Evolutionary conservation across 2,113 vertebrate species (phyloP).

Genomic region (Phalacrocorax brasilianus): DNA sequence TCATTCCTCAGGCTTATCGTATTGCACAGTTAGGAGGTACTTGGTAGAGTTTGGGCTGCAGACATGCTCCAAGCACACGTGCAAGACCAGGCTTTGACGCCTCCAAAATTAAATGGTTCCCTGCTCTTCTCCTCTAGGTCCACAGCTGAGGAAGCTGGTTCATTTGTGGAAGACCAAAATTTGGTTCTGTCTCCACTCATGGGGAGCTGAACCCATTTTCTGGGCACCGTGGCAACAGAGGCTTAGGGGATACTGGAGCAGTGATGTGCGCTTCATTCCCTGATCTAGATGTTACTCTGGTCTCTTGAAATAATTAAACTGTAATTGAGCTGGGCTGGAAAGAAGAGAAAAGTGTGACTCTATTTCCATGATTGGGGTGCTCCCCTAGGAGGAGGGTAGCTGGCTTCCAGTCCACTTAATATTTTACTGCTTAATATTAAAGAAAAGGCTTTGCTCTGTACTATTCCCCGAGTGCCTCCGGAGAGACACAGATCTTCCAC

Average conservation of each 20-base stretch:
- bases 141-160: background rate
- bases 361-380: background rate
- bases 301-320: background rate
- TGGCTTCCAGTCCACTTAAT: background rate
- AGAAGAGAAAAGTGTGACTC: background rate
- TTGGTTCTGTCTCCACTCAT: background rate
- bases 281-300: background rate
- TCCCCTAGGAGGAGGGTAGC: background rate
- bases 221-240: fast-evolving
- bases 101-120: background rate
- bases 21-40: background rate
- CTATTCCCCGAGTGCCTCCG: background rate
- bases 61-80: fast-evolving
- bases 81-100: background rate
- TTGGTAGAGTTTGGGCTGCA: background rate
- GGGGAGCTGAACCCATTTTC: background rate
- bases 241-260: background rate
- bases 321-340: background rate
- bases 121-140: background rate
- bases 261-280: background rate
- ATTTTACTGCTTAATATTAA: background rate
- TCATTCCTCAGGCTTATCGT: background rate
- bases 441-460: background rate
- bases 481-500: background rate
- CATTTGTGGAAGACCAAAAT: background rate